Base-by-base conservation (phyloP, 1,140 invertebrate genomes). In the Odontomachus brunneus region DNA sequence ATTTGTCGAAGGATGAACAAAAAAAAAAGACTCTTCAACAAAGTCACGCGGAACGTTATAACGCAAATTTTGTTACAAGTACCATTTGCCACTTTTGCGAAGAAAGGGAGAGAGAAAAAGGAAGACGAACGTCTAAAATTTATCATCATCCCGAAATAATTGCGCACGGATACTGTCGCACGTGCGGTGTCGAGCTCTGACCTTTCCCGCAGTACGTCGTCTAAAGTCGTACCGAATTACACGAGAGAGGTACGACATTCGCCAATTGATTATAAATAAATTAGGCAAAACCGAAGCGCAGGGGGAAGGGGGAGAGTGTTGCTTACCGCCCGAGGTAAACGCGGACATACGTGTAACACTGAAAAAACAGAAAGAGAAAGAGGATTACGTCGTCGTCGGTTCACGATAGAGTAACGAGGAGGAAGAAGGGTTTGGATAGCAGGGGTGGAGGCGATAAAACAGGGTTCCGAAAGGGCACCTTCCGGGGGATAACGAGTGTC, bases 401-500 rank as follows among this genome's bases (percentile, higher is more conserved):
- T 51, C 48, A 15, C 38, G 65, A 24, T 7, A 44, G 48, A n/a
- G 11, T 22, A 38, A 69, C 22, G n/a, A 19, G 44, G 44, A 17
- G 26, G 44, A 11, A 24, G 19, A 11, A 0, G 38, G 38, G 38
- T 5, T 5, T 7, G 9, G 38, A 11, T 11, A 7, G 38, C 38
- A 7, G 38, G 9, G 38, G 38, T 44, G 44, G 29, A 19, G 19
- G 17, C 11, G 63, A 22, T 17, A 22, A 26, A 49, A 19, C 44
- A 24, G 19, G 22, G 22, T 15, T 29, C 9, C 49, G 48, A 55
- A 76, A 53, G 63, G 59, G 48, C n/a, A 24, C 9, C 33, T n/a
- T n/a, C n/a, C 11, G 5, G 19, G 14, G 29, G 69, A 69, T 80
- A 80, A 80, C 65, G 75, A 80, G 65, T 71, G 22, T 51, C 75